phyloP scores from a whole-genome alignment of 2,797 vertebrate species.

The Pterois miles region DNA sequence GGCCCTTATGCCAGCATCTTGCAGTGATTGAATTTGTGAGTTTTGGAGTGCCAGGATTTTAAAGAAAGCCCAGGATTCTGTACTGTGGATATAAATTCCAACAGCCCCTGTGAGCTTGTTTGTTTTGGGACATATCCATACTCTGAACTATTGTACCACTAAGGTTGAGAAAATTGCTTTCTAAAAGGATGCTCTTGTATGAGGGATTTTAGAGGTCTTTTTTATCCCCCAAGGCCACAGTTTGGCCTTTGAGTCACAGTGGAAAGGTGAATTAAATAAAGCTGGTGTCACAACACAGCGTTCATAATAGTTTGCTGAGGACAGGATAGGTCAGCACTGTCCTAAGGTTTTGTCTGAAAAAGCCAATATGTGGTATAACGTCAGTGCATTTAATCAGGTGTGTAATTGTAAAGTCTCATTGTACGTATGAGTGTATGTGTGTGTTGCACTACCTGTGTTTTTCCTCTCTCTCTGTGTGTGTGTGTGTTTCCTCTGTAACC shows the following conservation, averaged over 20 bases:
- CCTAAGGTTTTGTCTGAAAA: slow-evolving; percentile 23
- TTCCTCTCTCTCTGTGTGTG: neutral
- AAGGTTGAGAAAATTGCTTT: slow-evolving; percentile 48
- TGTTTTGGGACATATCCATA: slow-evolving; percentile 35
- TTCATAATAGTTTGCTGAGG: slow-evolving; percentile 28
- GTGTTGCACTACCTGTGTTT: slow-evolving; percentile 4
- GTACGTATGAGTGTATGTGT: neutral
- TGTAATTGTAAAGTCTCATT: slow-evolving; percentile 11
- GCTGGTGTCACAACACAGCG: slow-evolving; percentile 12
- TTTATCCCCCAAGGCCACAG: slow-evolving; percentile 12
- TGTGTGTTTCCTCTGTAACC: neutral
- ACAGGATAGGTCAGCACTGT: slow-evolving; percentile 15
- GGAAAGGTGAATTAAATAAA: slow-evolving; percentile 51
- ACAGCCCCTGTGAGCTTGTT: neutral
- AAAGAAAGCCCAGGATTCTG: slow-evolving; percentile 35
- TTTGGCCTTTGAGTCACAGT: slow-evolving; percentile 26
- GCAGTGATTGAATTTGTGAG: slow-evolving; percentile 42
- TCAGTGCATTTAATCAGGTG: slow-evolving; percentile 28
- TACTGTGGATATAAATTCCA: slow-evolving; percentile 32
- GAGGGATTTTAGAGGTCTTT: slow-evolving; percentile 44
- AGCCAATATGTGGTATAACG: slow-evolving; percentile 8
- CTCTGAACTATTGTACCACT: slow-evolving; percentile 21
- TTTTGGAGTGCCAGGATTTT: slow-evolving; percentile 29
- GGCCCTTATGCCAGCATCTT: neutral
- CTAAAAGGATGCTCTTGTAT: slow-evolving; percentile 32